Conservation (phyloP, 2,888 invertebrate genomes). For the Stramonita haemastoma region DNA sequence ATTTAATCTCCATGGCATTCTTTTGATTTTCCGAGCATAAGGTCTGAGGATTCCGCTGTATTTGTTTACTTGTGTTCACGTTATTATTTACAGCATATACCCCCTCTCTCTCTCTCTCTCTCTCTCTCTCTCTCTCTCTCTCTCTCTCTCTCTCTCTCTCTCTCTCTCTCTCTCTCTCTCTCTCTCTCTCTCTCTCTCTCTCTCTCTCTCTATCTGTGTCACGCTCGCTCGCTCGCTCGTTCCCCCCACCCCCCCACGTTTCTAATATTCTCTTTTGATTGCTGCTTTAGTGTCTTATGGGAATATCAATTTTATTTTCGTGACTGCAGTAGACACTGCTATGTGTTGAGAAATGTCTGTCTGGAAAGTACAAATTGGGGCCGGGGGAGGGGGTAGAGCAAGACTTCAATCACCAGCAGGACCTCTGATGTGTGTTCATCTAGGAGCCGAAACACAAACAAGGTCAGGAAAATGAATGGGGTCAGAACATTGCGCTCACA, state of each 20-base stretch:
- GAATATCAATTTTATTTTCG: neutral
- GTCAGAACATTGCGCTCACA: too few relatives aligned
- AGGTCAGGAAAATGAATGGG: too few relatives aligned
- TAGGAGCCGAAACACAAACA: too few relatives aligned
- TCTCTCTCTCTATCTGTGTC: slow-evolving; percentile 30
- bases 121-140: neutral
- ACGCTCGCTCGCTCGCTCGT: neutral
- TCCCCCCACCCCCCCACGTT: neutral
- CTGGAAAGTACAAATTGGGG: too few relatives aligned
- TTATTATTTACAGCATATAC: neutral
- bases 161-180: slow-evolving; percentile 6
- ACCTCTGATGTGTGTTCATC: too few relatives aligned
- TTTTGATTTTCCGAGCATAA: too few relatives aligned
- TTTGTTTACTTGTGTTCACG: too few relatives aligned
- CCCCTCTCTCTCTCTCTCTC: too few relatives aligned
- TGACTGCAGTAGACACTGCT: neutral
- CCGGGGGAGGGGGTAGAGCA: too few relatives aligned
- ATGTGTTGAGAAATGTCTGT: neutral
- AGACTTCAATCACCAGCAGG: too few relatives aligned
- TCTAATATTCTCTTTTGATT: too few relatives aligned
- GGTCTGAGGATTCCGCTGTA: too few relatives aligned
- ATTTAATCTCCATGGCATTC: neutral
- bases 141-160: neutral
- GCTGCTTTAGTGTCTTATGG: neutral
- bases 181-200: slow-evolving; percentile 5